Evolutionary conservation across 92 coral and sea anemone genomes (phyloP).

Genomic region (Phenganax marumi): DNA sequence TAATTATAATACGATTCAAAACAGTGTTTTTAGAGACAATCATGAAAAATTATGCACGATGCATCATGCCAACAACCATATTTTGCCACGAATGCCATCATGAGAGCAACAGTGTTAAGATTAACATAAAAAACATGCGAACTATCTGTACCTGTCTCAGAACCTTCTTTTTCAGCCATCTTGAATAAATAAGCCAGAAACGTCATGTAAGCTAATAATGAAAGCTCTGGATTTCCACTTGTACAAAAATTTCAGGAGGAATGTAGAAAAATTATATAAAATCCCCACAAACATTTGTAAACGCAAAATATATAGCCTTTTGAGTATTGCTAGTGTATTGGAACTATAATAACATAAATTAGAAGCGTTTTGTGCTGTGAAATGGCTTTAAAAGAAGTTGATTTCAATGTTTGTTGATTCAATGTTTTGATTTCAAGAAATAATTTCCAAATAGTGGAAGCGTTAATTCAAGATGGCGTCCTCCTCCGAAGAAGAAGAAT

Average conservation of each 20-base stretch:
- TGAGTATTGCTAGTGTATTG: no score
- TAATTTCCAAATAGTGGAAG: background rate
- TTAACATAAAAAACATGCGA: background rate
- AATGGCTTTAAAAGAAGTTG: background rate
- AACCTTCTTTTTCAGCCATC: conserved; percentile 2
- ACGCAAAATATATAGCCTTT: no score
- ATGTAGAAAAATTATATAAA: no score
- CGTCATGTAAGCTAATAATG: conserved; percentile 11
- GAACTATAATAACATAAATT: no score
- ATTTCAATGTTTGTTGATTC: background rate
- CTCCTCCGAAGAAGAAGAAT: conserved; percentile 16
- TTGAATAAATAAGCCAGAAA: background rate
- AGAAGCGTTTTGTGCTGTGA: background rate
- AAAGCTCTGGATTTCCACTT: conserved; percentile 43
- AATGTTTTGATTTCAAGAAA: background rate
- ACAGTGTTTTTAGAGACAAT: no score
- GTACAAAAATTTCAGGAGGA: background rate
- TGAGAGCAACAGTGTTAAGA: background rate
- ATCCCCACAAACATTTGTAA: no score
- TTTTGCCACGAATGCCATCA: background rate
- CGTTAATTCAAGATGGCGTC: conserved; percentile 4
- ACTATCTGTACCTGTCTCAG: background rate
- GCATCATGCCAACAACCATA: background rate
- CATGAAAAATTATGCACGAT: no score
- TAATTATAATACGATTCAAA: no score